Base-by-base conservation (phyloP, 2,888 invertebrate genomes). In the Malthinus flaveolus region DNA sequence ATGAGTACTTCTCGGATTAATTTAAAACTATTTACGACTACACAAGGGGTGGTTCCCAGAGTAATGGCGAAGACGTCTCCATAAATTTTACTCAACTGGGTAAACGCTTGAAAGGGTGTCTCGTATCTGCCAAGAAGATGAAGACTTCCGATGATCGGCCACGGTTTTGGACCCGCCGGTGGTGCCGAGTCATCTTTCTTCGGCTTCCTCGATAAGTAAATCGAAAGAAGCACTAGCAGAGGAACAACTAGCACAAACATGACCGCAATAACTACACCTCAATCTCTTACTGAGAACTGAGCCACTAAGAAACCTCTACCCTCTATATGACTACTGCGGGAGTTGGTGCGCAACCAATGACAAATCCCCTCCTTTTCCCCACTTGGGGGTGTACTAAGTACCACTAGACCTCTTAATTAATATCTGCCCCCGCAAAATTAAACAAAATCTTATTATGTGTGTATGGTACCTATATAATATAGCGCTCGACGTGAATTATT, bases 1-100 rank as follows among this genome's bases (percentile, higher is more conserved):
- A 91, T 90, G 15, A 91, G 80, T 47, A 91, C 90, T 72, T 90
- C 90, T 59, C 87, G 83, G 64, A 91, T 89, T 32, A 88, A 77
- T 10, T 84, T 83, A 71, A 89, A 82, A 74, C 85, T 89, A 74
- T 89, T 91, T 36, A 91, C 90, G 15, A 91, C 86, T 12, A 91
- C 79, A 75, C 91, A 91, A 45, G 85, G 84, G 0, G 85, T 81
- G 9, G 83, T 78, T 1, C 91, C 91, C 62, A 92, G 78, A 50
- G 83, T 85, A 60, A 91, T 79, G 60, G 85, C 83, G 76, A 85
- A 91, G 39, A 91, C 86, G 67, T 90, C 87, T 1, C 91, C 91
- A 71, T 89, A 90, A 10, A 80, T 77, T 67, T 85, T 84, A 1
- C 88, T 81, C 37, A 91, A 73, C n/a, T 82, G 84, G 0, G 87